phyloP scores from a whole-genome alignment of 2,888 invertebrate species.

The Asteroscopus sphinx region DNA sequence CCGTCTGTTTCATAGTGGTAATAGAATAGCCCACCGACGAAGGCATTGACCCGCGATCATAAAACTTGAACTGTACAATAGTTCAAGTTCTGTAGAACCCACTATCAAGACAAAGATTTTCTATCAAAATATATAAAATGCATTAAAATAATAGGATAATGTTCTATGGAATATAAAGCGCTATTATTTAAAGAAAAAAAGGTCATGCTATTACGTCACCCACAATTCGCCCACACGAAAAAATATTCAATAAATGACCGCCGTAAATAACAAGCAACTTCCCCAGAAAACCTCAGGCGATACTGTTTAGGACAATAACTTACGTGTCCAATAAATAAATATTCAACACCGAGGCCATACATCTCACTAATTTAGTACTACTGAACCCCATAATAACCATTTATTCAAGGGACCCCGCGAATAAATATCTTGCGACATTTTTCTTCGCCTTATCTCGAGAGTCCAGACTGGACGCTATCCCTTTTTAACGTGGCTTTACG shows the following conservation, averaged over 20 bases:
- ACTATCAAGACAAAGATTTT: too few relatives aligned
- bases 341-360: constrained; percentile 83
- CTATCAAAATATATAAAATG: too few relatives aligned
- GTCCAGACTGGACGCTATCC: constrained; percentile 77
- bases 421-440: constrained; percentile 88
- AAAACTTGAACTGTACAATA: background rate
- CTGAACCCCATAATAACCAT: constrained; percentile 87
- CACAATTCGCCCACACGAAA: background rate
- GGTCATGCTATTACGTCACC: constrained; percentile 2
- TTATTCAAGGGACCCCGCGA: constrained; percentile 79
- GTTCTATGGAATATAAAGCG: too few relatives aligned
- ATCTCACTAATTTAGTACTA: constrained; percentile 88
- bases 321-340: constrained; percentile 82
- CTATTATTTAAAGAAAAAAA: too few relatives aligned
- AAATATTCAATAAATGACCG: constrained; percentile 34
- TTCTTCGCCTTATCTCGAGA: constrained; percentile 86
- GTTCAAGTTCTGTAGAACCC: background rate
- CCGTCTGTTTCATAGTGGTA: background rate
- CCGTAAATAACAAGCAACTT: constrained; percentile 35
- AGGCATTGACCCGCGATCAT: constrained; percentile 5
- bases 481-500: constrained; percentile 52
- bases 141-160: too few relatives aligned
- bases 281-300: constrained; percentile 38
- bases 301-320: constrained; percentile 68
- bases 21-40: constrained; percentile 1